phyloP scores from a whole-genome alignment of 2,888 invertebrate genomes.

The Harpalus rufipes region DNA sequence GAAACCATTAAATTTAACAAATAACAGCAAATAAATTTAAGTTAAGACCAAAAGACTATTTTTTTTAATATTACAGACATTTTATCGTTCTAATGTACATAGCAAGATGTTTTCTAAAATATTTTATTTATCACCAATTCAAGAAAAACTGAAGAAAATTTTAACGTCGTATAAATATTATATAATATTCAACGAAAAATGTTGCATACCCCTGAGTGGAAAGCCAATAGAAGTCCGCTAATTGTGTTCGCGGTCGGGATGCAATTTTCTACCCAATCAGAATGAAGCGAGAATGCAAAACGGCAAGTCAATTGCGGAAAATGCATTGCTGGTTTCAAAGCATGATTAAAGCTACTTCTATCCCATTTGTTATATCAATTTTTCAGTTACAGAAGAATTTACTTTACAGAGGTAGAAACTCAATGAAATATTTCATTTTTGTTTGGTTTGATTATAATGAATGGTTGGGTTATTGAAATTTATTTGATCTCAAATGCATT shows the following conservation, averaged over 20 bases:
- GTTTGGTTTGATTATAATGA: constrained; percentile 13
- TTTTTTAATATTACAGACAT: no score
- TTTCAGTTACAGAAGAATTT: constrained; percentile 14
- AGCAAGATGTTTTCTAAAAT: no score
- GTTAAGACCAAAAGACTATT: no score
- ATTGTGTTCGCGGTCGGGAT: constrained; percentile 52
- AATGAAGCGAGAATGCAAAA: constrained; percentile 65
- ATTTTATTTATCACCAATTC: no score
- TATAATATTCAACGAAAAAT: no score
- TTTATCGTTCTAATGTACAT: no score
- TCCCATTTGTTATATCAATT: constrained; percentile 7
- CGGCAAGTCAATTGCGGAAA: constrained; percentile 55
- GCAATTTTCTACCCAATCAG: constrained; percentile 67
- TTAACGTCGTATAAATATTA: no score
- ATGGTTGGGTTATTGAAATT: constrained; percentile 23
- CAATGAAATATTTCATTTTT: constrained; percentile 1
- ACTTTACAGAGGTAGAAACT: neutral
- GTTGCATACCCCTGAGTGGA: no score
- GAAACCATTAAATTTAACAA: no score
- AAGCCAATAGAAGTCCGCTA: constrained; percentile 19
- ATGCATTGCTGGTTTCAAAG: constrained; percentile 48
- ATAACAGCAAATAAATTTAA: no score
- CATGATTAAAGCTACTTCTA: constrained; percentile 15
- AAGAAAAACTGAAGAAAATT: no score
- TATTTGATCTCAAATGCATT: constrained; percentile 18